Evolutionary conservation across 2,888 invertebrate species (phyloP).

Genomic region (Eulithis prunata): DNA sequence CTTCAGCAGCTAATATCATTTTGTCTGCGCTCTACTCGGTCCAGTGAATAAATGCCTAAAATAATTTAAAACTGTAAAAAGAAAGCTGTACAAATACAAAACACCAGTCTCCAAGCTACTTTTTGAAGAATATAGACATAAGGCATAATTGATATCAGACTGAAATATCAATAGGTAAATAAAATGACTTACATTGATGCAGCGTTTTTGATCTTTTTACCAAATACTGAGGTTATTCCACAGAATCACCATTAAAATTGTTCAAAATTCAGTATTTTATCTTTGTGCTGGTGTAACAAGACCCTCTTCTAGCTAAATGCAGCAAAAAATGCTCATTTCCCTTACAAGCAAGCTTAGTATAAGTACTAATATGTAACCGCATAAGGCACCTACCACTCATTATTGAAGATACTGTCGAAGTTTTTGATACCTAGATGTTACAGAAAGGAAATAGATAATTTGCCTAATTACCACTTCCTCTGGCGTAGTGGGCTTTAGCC

Average conservation of each 20-base stretch:
- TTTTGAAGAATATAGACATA: no score
- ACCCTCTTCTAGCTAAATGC: conserved; percentile 8
- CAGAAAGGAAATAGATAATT: conserved; percentile 37
- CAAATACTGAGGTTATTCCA: not conserved
- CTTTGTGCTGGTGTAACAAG: not conserved
- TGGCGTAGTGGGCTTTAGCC: not conserved
- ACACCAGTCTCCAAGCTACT: no score
- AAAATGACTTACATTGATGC: conserved; percentile 15
- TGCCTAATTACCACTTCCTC: conserved; percentile 15
- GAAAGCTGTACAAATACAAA: not conserved
- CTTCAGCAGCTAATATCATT: conserved; percentile 51
- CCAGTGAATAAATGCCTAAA: conserved; percentile 28
- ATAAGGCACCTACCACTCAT: not conserved
- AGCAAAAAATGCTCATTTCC: conserved; percentile 9
- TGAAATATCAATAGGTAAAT: no score
- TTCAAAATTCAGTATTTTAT: not conserved
- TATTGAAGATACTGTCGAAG: conserved; percentile 4
- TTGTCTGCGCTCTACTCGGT: conserved; percentile 24
- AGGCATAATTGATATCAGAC: no score
- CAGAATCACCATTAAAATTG: not conserved
- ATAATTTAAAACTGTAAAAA: not conserved
- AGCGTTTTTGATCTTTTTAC: conserved; percentile 9
- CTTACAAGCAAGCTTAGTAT: conserved; percentile 17
- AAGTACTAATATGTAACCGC: not conserved
- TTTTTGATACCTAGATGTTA: conserved; percentile 24